These are phyloP conservation scores for Anastrepha ludens DNA, from an alignment of 1,140 invertebrate species.

Conservation along the genomic window DNA sequence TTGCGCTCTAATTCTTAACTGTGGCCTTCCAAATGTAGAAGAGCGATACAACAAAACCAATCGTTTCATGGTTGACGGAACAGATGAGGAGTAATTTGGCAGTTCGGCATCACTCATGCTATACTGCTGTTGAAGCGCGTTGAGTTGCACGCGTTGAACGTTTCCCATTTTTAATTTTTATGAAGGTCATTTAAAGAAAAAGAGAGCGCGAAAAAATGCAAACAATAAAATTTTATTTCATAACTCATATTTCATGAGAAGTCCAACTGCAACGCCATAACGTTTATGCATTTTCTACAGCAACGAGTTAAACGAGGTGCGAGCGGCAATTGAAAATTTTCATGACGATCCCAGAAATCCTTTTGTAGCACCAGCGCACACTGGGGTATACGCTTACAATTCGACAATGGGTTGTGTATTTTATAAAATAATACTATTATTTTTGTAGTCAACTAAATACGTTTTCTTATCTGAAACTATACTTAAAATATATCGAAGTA, in stretches of 20 bases:
- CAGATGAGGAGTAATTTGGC: neutral
- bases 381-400: neutral
- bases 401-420: no score
- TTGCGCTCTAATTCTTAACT: slow-evolving; percentile 65
- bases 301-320: neutral
- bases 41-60: neutral
- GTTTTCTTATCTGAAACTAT: no score
- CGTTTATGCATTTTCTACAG: neutral
- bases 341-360: neutral
- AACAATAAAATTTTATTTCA: neutral
- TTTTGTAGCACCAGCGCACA: neutral
- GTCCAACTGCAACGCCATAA: neutral
- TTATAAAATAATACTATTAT: no score
- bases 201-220: neutral
- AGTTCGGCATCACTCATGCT: neutral
- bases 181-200: slow-evolving; percentile 54
- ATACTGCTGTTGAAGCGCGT: neutral
- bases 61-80: no score
- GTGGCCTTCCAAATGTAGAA: neutral
- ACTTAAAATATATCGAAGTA: no score
- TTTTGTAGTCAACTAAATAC: no score
- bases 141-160: slow-evolving; percentile 46
- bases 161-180: slow-evolving; percentile 9
- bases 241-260: neutral
- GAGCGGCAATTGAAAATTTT: neutral